Conservation (phyloP, 2,888 invertebrate genomes). For the Apodemia hepburni region DNA sequence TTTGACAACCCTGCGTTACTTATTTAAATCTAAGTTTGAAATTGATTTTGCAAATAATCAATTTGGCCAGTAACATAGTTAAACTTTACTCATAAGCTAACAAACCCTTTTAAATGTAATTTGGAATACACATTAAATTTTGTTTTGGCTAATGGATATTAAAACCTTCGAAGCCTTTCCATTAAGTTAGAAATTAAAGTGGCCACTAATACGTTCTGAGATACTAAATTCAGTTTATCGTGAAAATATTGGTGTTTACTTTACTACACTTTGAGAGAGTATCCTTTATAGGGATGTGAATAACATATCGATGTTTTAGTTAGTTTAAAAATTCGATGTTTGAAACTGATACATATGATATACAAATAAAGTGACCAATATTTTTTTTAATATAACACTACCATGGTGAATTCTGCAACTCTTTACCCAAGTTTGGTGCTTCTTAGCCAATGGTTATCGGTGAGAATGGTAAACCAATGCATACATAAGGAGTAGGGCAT, state of each 20-base stretch:
- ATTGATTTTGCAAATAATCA: conserved; percentile 5
- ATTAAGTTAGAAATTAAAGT: background rate
- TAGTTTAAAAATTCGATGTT: too few relatives aligned
- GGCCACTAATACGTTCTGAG: background rate
- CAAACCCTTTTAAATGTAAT: background rate
- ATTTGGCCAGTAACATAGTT: background rate
- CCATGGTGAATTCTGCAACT: too few relatives aligned
- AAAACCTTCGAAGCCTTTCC: background rate
- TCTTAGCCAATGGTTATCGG: too few relatives aligned
- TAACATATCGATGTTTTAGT: background rate
- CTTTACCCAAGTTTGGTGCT: too few relatives aligned
- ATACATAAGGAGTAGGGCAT: too few relatives aligned
- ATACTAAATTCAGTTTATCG: background rate
- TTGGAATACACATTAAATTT: background rate
- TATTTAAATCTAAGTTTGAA: background rate
- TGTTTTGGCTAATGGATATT: background rate
- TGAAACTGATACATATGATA: too few relatives aligned
- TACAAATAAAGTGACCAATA: too few relatives aligned
- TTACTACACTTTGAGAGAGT: background rate
- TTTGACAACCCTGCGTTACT: background rate
- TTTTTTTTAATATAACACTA: too few relatives aligned
- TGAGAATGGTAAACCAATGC: too few relatives aligned
- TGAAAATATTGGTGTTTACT: conserved; percentile 6
- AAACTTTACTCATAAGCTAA: conserved; percentile 2
- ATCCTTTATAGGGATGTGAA: background rate